Evolutionary conservation across 2,113 vertebrate genomes (phyloP).

Genomic region (Crotalus horridus): DNA sequence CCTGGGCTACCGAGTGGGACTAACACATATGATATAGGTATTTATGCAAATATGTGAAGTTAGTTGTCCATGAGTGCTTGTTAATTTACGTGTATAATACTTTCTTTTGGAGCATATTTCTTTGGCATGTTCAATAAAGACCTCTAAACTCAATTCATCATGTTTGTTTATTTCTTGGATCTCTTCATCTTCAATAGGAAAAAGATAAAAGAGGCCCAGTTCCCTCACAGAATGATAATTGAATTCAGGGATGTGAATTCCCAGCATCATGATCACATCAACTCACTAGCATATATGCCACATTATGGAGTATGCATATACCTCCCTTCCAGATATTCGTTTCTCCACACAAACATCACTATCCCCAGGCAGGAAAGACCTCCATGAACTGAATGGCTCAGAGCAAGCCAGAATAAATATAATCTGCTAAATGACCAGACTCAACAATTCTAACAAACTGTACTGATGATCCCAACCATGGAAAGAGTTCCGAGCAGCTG

Average conservation of each 20-base stretch:
- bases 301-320: too few relatives aligned
- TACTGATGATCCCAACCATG: slow-evolving; percentile 44
- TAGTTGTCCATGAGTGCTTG: background rate
- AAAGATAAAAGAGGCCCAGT: background rate
- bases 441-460: slow-evolving; percentile 68
- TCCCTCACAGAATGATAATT: background rate
- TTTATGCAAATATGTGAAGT: background rate
- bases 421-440: slow-evolving; percentile 59
- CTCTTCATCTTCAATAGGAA: background rate
- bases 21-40: background rate
- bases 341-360: too few relatives aligned
- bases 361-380: background rate
- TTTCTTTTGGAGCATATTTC: background rate
- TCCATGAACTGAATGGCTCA: slow-evolving; percentile 37
- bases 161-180: background rate
- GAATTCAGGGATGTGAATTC: background rate
- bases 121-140: background rate
- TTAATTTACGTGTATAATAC: background rate
- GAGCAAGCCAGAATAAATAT: slow-evolving; percentile 65
- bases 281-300: background rate
- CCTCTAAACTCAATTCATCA: background rate
- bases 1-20: background rate
- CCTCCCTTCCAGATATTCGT: background rate
- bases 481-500: slow-evolving; percentile 61
- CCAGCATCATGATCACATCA: background rate